These are phyloP conservation scores for Drosophila melanocephala DNA, from an alignment of 2,888 invertebrate species.

Conservation along the genomic window DNA sequence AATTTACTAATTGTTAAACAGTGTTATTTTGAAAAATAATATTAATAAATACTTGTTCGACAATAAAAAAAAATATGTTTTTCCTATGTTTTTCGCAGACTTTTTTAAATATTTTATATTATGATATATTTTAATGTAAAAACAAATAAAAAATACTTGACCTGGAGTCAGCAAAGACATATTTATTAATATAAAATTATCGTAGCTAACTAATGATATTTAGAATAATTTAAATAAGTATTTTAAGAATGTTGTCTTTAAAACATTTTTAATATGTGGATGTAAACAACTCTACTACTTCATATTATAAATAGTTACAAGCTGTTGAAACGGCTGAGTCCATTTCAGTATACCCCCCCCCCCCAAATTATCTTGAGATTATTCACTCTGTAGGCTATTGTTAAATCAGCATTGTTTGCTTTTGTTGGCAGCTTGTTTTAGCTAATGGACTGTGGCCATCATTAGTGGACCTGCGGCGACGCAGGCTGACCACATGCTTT, in stretches of 20 bases:
- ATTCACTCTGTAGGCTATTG: conserved; percentile 1
- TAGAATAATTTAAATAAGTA: not conserved
- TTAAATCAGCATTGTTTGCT: conserved; percentile 16
- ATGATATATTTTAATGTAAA: not conserved
- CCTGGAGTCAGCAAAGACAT: not conserved
- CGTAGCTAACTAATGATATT: not conserved
- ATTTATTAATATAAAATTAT: not conserved
- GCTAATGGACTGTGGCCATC: conserved; percentile 67
- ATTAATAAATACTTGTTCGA: not conserved
- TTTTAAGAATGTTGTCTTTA: not conserved
- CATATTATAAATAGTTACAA: not conserved
- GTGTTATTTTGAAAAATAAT: not conserved
- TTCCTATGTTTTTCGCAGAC: not conserved
- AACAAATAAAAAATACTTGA: not conserved
- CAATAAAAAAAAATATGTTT: not conserved
- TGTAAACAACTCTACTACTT: not conserved
- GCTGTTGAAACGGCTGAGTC: not conserved
- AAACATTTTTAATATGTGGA: not conserved
- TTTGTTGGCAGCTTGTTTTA: conserved; percentile 29
- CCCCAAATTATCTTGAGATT: not conserved
- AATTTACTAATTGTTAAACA: not conserved
- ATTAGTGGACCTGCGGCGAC: conserved; percentile 56
- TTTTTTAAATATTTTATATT: rapidly evolving
- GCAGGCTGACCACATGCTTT: conserved; percentile 41
- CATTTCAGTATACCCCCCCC: conserved; percentile 10